A percentile compares a stretch with the other conserved stretches of the same genome.
phyloP scores from a whole-genome alignment of 2,888 invertebrate species.

The Eutolmus rufibarbis region DNA sequence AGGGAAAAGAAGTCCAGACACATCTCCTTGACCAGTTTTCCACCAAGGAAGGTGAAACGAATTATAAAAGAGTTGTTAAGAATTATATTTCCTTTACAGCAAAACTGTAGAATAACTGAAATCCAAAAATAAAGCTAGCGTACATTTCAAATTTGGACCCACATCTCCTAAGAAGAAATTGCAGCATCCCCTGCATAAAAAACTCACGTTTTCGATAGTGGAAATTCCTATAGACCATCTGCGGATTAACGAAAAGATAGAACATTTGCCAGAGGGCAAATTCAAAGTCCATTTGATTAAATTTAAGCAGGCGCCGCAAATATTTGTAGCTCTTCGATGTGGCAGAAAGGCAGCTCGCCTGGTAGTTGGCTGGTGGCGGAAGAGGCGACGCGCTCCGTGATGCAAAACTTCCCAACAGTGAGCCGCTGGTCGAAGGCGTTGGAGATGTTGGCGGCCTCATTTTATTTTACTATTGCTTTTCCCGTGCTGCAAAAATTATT shows the following conservation, averaged over 20 bases:
- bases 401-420: constrained; percentile 54
- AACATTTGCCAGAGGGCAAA: constrained; percentile 99
- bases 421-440: constrained; percentile 64
- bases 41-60: neutral
- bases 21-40: neutral
- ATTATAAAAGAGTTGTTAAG: neutral
- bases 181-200: neutral
- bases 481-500: neutral
- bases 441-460: constrained; percentile 73
- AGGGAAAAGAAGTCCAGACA: neutral
- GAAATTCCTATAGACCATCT: constrained; percentile 97
- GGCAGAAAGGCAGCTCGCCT: constrained; percentile 79
- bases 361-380: constrained; percentile 74
- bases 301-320: constrained; percentile 82
- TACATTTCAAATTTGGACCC: neutral
- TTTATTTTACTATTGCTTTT: constrained; percentile 43
- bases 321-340: constrained; percentile 90
- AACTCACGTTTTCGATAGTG: constrained; percentile 94
- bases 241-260: constrained; percentile 91
- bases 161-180: neutral
- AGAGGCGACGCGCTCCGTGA: constrained; percentile 71
- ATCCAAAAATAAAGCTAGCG: neutral
- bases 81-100: neutral
- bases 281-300: constrained; percentile 99
- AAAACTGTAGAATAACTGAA: neutral